Base-by-base conservation (phyloP, 92 coral and sea anemone genomes). In the Porites lobata region DNA sequence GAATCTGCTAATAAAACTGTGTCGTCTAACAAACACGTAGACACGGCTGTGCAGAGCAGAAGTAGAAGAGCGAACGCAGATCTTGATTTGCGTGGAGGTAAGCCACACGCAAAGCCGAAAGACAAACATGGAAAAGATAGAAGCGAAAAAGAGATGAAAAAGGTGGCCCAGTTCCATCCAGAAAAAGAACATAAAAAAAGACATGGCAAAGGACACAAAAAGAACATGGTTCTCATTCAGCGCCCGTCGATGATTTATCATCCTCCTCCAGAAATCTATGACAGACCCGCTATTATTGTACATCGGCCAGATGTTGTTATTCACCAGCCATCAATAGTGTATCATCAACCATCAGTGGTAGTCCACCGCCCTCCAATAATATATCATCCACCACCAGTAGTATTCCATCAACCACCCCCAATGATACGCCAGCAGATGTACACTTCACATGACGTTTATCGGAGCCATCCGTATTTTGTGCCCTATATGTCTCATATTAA, bases 221-320 rank as follows among this genome's bases (percentile, higher is more conserved):
- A 95, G 80, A 95, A 95, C 69, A 57, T 86, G 83, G 96, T 95
- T 4, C 72, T 95, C 29, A 84, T 95, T 29, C 93, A 91, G 24
- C 89, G 98, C 50, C 98, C 98, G 2, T 64, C 83, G 4, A 62
- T 95, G 79, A 89, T 95, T 72, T 95, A 95, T 38, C 98, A 95
- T 81, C 98, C 98, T 15, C 98, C 98, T 3, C 94, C 98, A 20
- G 98, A 95, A 87, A 89, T 95, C 70, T 95, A 95, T 54, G 98
- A 93, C 79, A 85, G 94, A 75, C 98, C 98, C 38, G 53, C 69
- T 76, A 85, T 95, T 22, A 64, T 95, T 15, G 98, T 95, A n/a
- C 98, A 95, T 83, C 94, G 96, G 22, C 96, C 98, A 5, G 98
- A 95, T 72, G 89, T 93, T 18, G 96, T 95, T 26, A 82, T 91